phyloP scores from a whole-genome alignment of 1,140 invertebrate genomes.

The Chrysopa pallens region DNA sequence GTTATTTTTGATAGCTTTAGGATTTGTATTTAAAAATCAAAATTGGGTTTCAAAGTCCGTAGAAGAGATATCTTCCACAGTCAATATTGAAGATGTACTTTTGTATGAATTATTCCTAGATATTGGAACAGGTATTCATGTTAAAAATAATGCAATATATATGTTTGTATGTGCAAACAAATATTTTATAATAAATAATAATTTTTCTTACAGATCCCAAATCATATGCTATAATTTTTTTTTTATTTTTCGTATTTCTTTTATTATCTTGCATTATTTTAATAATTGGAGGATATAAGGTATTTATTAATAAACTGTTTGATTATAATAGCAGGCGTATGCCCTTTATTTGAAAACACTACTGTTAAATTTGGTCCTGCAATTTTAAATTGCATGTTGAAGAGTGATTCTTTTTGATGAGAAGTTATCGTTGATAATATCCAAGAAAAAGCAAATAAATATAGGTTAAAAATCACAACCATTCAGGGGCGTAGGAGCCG shows the following conservation, averaged over 20 bases:
- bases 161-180: neutral
- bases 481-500: no score
- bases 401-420: no score
- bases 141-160: neutral
- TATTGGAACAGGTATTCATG: neutral
- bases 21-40: neutral
- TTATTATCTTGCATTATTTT: neutral
- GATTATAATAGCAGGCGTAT: neutral
- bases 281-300: neutral
- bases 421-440: no score
- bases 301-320: neutral
- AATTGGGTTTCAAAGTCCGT: neutral
- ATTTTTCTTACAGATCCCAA: neutral
- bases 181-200: neutral
- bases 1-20: no score
- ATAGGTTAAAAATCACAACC: no score
- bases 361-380: no score
- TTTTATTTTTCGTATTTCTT: neutral
- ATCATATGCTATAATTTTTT: neutral
- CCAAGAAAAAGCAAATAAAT: no score
- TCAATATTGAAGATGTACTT: neutral
- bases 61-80: no score
- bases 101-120: neutral
- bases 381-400: no score
- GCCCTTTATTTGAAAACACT: no score